A percentile compares a stretch with the other conserved stretches of the same genome.
Conservation (phyloP, 2,888 invertebrate species). For the Rhyacophila evoluta region DNA sequence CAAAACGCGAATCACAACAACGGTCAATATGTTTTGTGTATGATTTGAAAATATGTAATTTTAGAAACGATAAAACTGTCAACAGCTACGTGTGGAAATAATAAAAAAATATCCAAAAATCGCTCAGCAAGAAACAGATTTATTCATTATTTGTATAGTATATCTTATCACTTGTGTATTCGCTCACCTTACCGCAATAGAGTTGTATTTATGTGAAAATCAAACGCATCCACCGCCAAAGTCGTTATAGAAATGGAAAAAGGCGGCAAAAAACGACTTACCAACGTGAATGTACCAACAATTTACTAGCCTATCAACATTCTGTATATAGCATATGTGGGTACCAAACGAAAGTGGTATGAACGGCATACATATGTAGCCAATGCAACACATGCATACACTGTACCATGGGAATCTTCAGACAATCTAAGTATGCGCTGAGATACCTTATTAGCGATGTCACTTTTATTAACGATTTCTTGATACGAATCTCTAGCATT, state of each 20-base stretch:
- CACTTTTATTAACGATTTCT: neutral
- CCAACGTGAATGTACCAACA: neutral
- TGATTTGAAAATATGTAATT: too few species aligned
- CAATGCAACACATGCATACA: neutral
- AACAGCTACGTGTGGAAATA: too few species aligned
- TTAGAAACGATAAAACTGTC: too few species aligned
- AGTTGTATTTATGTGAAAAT: neutral
- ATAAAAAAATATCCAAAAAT: too few species aligned
- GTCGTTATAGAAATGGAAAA: conserved; percentile 2
- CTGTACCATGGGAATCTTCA: neutral
- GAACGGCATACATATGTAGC: neutral
- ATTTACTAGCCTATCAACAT: neutral
- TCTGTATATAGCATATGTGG: neutral
- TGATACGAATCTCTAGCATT: neutral
- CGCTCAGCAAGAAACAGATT: too few species aligned
- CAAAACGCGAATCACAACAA: too few species aligned
- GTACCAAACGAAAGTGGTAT: conserved; percentile 1
- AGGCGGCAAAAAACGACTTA: neutral
- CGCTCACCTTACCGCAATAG: neutral
- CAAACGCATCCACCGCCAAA: neutral
- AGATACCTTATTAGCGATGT: neutral
- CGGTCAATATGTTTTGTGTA: too few species aligned
- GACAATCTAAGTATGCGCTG: neutral
- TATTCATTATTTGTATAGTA: too few species aligned
- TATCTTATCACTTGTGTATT: too few species aligned